Base-by-base conservation (phyloP, 2,113 vertebrate species). In the Strix uralensis region DNA sequence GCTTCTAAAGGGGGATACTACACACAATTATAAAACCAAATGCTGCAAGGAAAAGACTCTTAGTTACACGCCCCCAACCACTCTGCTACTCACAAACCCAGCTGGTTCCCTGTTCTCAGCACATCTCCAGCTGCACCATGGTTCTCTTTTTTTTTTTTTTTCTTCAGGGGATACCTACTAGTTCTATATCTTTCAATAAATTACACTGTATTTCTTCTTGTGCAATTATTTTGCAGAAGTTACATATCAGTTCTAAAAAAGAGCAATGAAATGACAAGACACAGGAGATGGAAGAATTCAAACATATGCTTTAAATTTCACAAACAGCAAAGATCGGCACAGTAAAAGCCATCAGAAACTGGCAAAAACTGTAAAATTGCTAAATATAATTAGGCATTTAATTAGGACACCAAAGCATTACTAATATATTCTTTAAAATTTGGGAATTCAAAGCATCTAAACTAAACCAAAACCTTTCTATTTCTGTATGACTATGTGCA, bases 281-380 rank as follows among this genome's bases (percentile, higher is more conserved):
- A 81, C 51, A 18, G 15, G 92, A 97, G 83, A 83, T 15, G 29
- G 42, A 52, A 81, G 72, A 93, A 86, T 40, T 83, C 69, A 88
- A 92, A 67, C 92, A 95, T 89, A 92, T 73, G 94, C 55, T 92
- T 65, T 74, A 86, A 86, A 88, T 95, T 86, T 92, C 90, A 83
- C 57, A 25, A 62, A n/a, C 59, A 36, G 88, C 58, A 49, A 88
- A 81, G 86, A 90, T 10, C 4, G 0, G 67, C 18, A 51, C 38
- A 81, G 71, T 17, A 86, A 88, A 95, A 95, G 26, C 55, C 81
- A 93, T 2, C 67, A 86, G 69, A 81, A 92, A 70, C 63, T 15
- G 16, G 86, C 66, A 94, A 91, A 78, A 87, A 67, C 22, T 29
- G 32, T 40, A 66, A 61, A 72, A 58, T 29, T 75, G 70, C 79